Base-by-base conservation (phyloP, 2,888 invertebrate species). In the Anthrax anthrax region DNA sequence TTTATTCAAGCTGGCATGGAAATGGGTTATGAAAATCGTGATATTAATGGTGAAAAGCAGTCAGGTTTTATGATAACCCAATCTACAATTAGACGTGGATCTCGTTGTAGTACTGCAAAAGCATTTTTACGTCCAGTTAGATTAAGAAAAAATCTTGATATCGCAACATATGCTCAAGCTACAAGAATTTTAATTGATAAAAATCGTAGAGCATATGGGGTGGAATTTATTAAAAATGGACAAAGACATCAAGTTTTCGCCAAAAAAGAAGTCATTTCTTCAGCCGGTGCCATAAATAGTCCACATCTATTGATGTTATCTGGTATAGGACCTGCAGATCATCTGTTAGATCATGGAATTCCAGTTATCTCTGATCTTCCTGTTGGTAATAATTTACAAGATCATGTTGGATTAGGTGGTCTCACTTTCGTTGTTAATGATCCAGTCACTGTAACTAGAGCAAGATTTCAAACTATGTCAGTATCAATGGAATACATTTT, bases 221-320 rank as follows among this genome's bases (percentile, higher is more conserved):
- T 90, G 0, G 81, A 84, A 56, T 84, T 83, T 51, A 60, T 80
- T 9, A 73, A 82, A 39, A 73, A 81, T 45, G 81, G 81, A 1
- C 72, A 73, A 45, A 75, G 72, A 45, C 74, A 79, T 44, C 71
- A 75, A 40, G 81, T 84, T 0, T 72, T 78, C 50, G 88, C 87
- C 0, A 77, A 81, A 49, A 75, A 83, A 44, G 90, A 90, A 64
- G 78, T 95, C 0, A 77, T 95, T 9, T 70, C 90, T 56, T 84
- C 88, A 3, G 86, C 91, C 0, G 95, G 95, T 1, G 80, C 94
- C 1, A 77, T 96, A 36, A 84, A 86, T 44, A 81, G 86, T 4
- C 92, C 95, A 0, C 91, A 95, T 57, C 60, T 96, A 18, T 72
- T 96, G 53, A 89, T 94, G 90, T 62, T 95, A 10, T 90, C 89